Evolutionary conservation across 2,888 invertebrate genomes (phyloP).

Genomic region (Opisthograptis luteolata): DNA sequence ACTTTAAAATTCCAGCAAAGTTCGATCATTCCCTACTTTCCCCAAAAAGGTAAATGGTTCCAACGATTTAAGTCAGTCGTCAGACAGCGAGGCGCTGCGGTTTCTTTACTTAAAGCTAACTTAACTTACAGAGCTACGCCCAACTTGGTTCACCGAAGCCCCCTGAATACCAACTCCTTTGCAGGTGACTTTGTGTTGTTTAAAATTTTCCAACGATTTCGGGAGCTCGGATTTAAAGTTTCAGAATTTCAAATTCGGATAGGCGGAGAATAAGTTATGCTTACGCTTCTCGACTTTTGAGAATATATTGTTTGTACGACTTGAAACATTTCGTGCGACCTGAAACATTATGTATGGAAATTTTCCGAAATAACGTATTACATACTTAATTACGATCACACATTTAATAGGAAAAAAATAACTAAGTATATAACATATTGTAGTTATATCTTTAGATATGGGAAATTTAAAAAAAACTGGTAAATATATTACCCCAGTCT

Average conservation of each 20-base stretch:
- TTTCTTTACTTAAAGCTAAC: constrained; percentile 73
- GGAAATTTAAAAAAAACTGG: no score
- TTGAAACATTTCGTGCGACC: no score
- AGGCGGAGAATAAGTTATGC: constrained; percentile 54
- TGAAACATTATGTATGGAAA: no score
- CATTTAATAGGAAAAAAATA: no score
- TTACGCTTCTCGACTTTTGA: constrained; percentile 41
- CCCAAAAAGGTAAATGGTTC: constrained; percentile 10
- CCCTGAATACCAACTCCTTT: constrained; percentile 71
- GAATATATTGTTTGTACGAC: constrained; percentile 23
- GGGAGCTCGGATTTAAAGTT: constrained; percentile 69
- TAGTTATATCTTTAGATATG: no score
- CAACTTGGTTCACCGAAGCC: constrained; percentile 70
- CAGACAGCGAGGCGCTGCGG: constrained; percentile 73
- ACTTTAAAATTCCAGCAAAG: no score
- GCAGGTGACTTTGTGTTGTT: constrained; percentile 75
- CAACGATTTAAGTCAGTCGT: constrained; percentile 73
- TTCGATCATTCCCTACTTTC: background rate
- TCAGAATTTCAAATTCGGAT: constrained; percentile 60
- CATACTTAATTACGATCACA: no score
- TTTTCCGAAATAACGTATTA: no score
- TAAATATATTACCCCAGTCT: no score
- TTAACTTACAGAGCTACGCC: constrained; percentile 73
- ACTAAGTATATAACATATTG: no score
- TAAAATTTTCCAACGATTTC: constrained; percentile 65